These are phyloP conservation scores for Linnaemya tessellans DNA, from an alignment of 2,888 invertebrate genomes.

Conservation along the genomic window DNA sequence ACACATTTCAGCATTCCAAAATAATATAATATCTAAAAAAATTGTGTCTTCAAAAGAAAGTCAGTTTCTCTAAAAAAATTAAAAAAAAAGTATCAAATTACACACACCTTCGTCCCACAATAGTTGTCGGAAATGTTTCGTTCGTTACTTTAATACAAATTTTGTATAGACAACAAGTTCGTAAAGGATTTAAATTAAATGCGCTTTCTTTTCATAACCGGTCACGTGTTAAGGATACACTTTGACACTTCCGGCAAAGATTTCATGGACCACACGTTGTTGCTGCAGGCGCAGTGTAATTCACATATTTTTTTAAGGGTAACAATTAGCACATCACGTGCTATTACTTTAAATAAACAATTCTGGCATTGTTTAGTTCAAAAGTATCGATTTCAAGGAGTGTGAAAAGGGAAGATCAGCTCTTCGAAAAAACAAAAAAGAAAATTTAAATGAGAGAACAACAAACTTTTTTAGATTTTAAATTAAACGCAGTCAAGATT, in stretches of 20 bases:
- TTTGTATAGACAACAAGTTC: slow-evolving; percentile 39
- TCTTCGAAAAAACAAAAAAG: neutral
- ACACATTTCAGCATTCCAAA: too few relatives aligned
- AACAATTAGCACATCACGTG: slow-evolving; percentile 71
- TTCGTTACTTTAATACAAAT: slow-evolving; percentile 12
- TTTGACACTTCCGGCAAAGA: slow-evolving; percentile 74
- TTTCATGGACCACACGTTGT: slow-evolving; percentile 72
- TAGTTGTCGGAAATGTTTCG: slow-evolving; percentile 55
- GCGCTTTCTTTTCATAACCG: slow-evolving; percentile 61
- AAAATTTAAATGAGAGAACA: neutral
- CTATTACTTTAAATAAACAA: slow-evolving; percentile 43
- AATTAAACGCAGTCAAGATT: neutral
- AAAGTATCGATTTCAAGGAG: slow-evolving; percentile 57
- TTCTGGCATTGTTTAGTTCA: neutral
- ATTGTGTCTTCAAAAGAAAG: too few relatives aligned
- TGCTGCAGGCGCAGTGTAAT: slow-evolving; percentile 23
- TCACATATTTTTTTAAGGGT: slow-evolving; percentile 28
- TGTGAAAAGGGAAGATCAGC: slow-evolving; percentile 3
- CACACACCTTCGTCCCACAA: slow-evolving; percentile 58
- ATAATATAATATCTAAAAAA: too few relatives aligned
- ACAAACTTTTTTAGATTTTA: neutral
- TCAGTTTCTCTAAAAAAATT: neutral
- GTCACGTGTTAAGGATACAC: slow-evolving; percentile 75
- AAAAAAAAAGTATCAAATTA: slow-evolving; percentile 57
- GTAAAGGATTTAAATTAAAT: slow-evolving; percentile 64